phyloP scores from a whole-genome alignment of 2,888 invertebrate genomes.

The Frankliniella fusca region DNA sequence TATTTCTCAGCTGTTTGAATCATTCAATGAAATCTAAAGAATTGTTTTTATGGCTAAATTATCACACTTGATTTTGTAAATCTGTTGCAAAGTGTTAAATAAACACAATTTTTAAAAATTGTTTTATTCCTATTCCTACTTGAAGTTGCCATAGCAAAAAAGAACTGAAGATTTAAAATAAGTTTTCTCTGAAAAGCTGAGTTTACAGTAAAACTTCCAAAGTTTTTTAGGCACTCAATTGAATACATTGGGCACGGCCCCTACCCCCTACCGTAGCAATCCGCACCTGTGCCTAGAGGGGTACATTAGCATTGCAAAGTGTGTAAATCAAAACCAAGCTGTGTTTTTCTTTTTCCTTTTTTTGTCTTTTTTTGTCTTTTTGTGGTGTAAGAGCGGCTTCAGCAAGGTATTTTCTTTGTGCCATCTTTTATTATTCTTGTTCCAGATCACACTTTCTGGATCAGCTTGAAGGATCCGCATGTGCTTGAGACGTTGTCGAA shows the following conservation, averaged over 20 bases:
- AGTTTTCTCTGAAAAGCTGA: not conserved
- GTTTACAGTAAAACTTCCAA: too few relatives aligned
- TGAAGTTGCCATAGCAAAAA: not conserved
- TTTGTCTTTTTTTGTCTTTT: not conserved
- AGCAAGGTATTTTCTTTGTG: not conserved
- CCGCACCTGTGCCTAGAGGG: not conserved
- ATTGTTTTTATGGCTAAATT: not conserved
- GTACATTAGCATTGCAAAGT: not conserved
- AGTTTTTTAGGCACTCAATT: too few relatives aligned
- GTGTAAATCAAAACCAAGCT: not conserved
- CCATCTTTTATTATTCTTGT: not conserved
- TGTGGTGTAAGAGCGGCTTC: too few relatives aligned
- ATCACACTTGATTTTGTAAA: not conserved
- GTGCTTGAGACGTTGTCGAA: not conserved
- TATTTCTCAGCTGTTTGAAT: not conserved
- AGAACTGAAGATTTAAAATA: not conserved
- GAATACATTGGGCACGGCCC: too few relatives aligned
- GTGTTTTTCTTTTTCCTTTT: not conserved
- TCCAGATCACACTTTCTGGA: too few relatives aligned
- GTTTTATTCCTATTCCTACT: not conserved
- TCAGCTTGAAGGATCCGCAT: not conserved
- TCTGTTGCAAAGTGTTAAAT: not conserved
- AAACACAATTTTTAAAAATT: not conserved
- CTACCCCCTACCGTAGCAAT: too few relatives aligned
- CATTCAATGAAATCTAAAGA: constrained; percentile 6